These are phyloP conservation scores for Mastacembelus armatus DNA, from an alignment of 2,797 vertebrate genomes.

Conservation along the genomic window DNA sequence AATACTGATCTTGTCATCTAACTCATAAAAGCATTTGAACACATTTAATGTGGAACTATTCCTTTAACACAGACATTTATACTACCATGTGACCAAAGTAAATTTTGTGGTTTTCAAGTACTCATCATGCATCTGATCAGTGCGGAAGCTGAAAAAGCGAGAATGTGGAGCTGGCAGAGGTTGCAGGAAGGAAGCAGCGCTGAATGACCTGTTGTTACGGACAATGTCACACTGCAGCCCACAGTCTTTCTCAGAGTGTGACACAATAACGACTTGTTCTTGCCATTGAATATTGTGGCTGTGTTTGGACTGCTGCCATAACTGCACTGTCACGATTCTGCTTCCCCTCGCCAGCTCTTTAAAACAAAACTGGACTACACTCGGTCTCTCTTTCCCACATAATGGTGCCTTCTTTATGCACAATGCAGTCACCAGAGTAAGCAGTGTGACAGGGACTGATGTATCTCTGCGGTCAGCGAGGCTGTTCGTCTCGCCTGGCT, in stretches of 20 bases:
- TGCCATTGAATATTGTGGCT: slow-evolving; percentile 56
- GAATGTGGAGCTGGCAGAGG: slow-evolving; percentile 17
- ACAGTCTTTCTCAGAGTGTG: slow-evolving; percentile 57
- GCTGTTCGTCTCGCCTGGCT: slow-evolving; percentile 30
- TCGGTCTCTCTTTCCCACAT: slow-evolving; percentile 34
- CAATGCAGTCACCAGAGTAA: slow-evolving; percentile 45
- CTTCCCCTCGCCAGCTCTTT: slow-evolving; percentile 40
- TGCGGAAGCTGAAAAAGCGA: background rate
- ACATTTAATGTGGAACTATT: background rate
- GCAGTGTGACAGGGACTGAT: slow-evolving; percentile 55
- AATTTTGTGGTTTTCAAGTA: background rate
- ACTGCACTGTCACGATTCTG: slow-evolving; percentile 47
- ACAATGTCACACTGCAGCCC: slow-evolving; percentile 63
- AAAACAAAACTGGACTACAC: slow-evolving; percentile 64
- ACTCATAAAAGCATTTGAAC: no score
- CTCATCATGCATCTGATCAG: background rate
- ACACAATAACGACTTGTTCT: slow-evolving; percentile 80
- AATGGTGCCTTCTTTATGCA: slow-evolving; percentile 62
- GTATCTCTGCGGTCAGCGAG: slow-evolving; percentile 29
- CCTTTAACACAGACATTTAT: background rate
- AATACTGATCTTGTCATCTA: no score
- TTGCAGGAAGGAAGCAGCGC: slow-evolving; percentile 56
- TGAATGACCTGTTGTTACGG: slow-evolving; percentile 63
- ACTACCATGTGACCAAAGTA: background rate
- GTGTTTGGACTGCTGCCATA: slow-evolving; percentile 55